Conservation (phyloP, 2,113 vertebrate genomes). For the Onychostruthus taczanowskii region DNA sequence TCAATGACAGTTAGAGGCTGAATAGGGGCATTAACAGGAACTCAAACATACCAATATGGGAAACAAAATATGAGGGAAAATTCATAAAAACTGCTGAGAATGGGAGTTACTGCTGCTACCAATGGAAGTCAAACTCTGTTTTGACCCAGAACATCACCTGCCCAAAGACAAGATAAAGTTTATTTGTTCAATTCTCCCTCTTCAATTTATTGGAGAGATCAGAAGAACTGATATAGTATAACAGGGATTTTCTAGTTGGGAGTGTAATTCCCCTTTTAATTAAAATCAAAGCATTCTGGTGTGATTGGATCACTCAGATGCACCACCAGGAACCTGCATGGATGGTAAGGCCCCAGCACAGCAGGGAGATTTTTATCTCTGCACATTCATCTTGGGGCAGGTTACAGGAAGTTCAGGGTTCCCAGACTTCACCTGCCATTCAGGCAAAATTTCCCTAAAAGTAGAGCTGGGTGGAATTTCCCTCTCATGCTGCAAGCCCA, state of each 20-base stretch:
- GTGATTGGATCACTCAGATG: neutral
- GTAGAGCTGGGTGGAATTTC: neutral
- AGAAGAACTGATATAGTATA: neutral
- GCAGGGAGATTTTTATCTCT: conserved; percentile 5
- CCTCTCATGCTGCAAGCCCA: neutral
- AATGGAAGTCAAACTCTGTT: neutral
- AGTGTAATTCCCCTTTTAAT: conserved; percentile 25
- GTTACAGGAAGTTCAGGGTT: neutral
- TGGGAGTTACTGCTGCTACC: neutral
- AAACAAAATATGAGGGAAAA: neutral
- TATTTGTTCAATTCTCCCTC: neutral
- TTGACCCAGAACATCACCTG: neutral
- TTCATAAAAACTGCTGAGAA: neutral
- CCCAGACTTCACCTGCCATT: neutral
- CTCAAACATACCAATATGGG: neutral
- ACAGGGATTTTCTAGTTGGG: neutral
- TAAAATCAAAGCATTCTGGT: conserved; percentile 57
- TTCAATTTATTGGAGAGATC: neutral
- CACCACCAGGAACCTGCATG: neutral
- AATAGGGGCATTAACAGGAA: neutral
- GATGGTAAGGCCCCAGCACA: neutral
- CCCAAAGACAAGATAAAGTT: neutral
- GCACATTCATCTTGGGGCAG: neutral
- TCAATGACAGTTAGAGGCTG: neutral
- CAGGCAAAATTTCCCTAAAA: neutral